phyloP scores from a whole-genome alignment of 2,888 invertebrate genomes.

The Thereva nobilitata region DNA sequence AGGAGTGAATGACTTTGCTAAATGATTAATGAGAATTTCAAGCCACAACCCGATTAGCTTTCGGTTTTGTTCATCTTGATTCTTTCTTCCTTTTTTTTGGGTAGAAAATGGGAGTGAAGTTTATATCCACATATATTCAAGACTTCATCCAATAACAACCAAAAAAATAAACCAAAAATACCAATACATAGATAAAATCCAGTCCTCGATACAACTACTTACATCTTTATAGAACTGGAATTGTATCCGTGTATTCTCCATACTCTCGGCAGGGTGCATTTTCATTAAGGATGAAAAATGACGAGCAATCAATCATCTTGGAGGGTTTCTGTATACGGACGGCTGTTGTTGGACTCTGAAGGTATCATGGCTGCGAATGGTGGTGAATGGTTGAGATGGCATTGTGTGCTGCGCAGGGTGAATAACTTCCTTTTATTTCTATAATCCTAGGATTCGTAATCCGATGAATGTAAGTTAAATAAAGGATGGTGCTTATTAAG shows the following conservation, averaged over 20 bases:
- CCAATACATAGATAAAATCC: too few relatives aligned
- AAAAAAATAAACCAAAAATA: too few relatives aligned
- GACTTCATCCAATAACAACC: too few relatives aligned
- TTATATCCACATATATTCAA: not conserved
- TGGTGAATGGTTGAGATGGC: not conserved
- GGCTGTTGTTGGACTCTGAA: slow-evolving; percentile 22
- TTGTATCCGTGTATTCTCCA: too few relatives aligned
- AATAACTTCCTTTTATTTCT: not conserved
- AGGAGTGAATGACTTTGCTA: slow-evolving; percentile 34
- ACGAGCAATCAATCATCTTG: slow-evolving; percentile 59
- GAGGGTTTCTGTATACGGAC: slow-evolving; percentile 52
- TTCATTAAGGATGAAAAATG: slow-evolving; percentile 61
- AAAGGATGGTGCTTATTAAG: not conserved
- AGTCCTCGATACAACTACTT: too few relatives aligned
- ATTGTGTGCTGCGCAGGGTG: slow-evolving; percentile 19
- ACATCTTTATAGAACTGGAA: too few relatives aligned
- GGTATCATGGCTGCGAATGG: slow-evolving; percentile 14
- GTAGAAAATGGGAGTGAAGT: slow-evolving; percentile 24
- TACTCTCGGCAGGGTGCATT: slow-evolving; percentile 58
- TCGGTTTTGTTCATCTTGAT: slow-evolving; percentile 20
- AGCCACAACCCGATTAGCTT: slow-evolving; percentile 37
- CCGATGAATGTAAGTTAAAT: slow-evolving; percentile 1
- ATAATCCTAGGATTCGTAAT: too few relatives aligned
- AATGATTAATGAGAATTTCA: slow-evolving; percentile 37
- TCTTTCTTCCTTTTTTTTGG: not conserved